Evolutionary conservation across 2,888 invertebrate species (phyloP).

Genomic region (Synergus japonicus): DNA sequence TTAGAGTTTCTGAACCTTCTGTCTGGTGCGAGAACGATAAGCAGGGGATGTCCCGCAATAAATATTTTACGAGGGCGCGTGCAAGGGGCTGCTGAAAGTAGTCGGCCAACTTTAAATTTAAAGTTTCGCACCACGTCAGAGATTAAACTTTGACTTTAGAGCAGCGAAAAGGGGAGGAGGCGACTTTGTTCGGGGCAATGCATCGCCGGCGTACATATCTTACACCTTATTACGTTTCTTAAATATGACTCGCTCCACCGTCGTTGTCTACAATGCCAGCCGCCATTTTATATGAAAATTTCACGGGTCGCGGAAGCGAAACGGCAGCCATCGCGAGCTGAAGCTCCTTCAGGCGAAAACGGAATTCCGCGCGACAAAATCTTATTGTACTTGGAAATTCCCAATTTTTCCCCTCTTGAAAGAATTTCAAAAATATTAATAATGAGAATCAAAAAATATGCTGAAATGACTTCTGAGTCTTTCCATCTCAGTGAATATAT

Average conservation of each 20-base stretch:
- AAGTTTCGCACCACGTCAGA: conserved; percentile 56
- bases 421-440: neutral
- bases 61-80: conserved; percentile 40
- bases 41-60: conserved; percentile 36
- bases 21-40: conserved; percentile 35
- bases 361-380: conserved; percentile 4
- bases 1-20: conserved; percentile 12
- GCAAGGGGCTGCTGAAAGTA: conserved; percentile 22
- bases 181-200: conserved; percentile 53
- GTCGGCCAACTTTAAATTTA: conserved; percentile 58
- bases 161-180: neutral
- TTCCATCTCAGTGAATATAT: no score
- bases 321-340: conserved; percentile 53
- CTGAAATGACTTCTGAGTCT: neutral
- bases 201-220: conserved; percentile 64
- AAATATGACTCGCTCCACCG: conserved; percentile 60
- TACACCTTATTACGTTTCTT: conserved; percentile 72
- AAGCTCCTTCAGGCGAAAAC: conserved; percentile 31
- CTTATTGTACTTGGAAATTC: conserved; percentile 10
- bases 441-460: neutral
- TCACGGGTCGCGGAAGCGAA: conserved; percentile 69
- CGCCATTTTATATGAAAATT: conserved; percentile 72
- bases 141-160: conserved; percentile 58
- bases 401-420: neutral
- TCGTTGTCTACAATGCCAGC: conserved; percentile 46